These are phyloP conservation scores for Tetragnatha versicolor DNA, from an alignment of 1,140 invertebrate species.

Conservation along the genomic window DNA sequence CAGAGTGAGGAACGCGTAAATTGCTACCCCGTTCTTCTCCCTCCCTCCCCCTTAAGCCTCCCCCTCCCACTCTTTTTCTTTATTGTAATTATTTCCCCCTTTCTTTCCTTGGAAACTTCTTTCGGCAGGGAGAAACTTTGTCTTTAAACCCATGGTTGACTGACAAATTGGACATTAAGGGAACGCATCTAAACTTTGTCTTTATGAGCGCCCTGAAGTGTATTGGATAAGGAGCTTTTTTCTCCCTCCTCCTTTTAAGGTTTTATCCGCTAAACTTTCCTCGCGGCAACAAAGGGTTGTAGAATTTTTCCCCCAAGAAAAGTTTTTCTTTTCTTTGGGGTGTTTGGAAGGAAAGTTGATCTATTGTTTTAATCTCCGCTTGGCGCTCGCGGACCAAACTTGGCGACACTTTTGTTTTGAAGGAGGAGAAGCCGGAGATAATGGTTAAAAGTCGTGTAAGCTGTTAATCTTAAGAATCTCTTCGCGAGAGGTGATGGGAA, in stretches of 20 bases:
- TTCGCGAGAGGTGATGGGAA: conserved; percentile 14
- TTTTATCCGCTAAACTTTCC: conserved; percentile 55
- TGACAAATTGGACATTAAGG: conserved; percentile 56
- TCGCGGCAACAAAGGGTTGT: conserved; percentile 52
- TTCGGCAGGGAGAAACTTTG: conserved; percentile 43
- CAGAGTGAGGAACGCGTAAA: conserved; percentile 52
- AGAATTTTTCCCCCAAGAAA: conserved; percentile 24
- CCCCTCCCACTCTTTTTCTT: conserved; percentile 37
- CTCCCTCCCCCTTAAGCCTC: conserved; percentile 27
- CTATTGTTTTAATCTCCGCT: conserved; percentile 54
- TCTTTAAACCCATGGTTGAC: conserved; percentile 55
- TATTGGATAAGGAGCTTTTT: conserved; percentile 51
- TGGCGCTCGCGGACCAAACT: conserved; percentile 40
- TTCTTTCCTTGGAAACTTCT: conserved; percentile 37
- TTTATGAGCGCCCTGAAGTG: conserved; percentile 43
- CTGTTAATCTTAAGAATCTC: conserved; percentile 51
- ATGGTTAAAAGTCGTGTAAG: conserved; percentile 47
- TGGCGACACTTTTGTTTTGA: conserved; percentile 46
- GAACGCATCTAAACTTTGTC: conserved; percentile 52
- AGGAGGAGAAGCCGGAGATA: conserved; percentile 22
- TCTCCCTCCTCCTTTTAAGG: conserved; percentile 35
- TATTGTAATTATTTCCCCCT: conserved; percentile 53
- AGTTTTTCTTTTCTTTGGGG: conserved; percentile 40
- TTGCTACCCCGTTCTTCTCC: conserved; percentile 53
- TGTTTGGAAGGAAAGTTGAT: conserved; percentile 46